Percentiles rank a stretch among this genome's conserved stretches.
Evolutionary conservation across 1,140 invertebrate species (phyloP).

Genomic region (Pogonus chalceus): DNA sequence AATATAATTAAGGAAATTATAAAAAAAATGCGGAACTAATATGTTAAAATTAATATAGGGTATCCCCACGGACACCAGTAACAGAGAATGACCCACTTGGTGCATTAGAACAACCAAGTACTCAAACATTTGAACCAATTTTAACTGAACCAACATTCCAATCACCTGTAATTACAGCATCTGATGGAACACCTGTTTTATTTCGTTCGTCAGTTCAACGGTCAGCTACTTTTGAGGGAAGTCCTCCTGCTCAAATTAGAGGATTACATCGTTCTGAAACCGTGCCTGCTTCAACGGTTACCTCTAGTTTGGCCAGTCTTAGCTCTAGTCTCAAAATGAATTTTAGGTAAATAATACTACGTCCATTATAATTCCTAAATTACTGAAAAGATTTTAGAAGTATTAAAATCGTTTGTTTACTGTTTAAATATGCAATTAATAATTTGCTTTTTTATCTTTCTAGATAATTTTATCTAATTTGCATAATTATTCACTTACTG

Average conservation of each 20-base stretch:
- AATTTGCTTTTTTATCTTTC: no score
- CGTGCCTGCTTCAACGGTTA: constrained; percentile 61
- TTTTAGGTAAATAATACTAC: constrained; percentile 73
- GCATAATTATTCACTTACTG: no score
- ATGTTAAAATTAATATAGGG: constrained; percentile 33
- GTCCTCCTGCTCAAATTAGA: constrained; percentile 36
- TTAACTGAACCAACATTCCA: constrained; percentile 11
- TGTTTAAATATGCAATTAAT: no score
- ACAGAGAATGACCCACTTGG: constrained; percentile 86
- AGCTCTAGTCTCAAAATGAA: constrained; percentile 71
- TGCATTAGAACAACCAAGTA: constrained; percentile 50
- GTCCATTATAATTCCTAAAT: no score
- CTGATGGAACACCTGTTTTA: constrained; percentile 28
- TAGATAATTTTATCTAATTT: no score
- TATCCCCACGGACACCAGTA: constrained; percentile 66
- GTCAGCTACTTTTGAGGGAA: constrained; percentile 51
- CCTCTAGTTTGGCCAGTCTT: constrained; percentile 63
- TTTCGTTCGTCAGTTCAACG: constrained; percentile 30
- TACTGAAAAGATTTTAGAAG: no score
- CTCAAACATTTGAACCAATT: constrained; percentile 14
- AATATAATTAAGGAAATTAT: constrained; percentile 4
- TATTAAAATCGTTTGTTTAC: no score
- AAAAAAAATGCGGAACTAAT: constrained; percentile 10
- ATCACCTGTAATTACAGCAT: constrained; percentile 18
- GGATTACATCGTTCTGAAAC: constrained; percentile 68